Conservation (phyloP, 2,113 vertebrate species). For the Stomatorhinus ivindoensis region DNA sequence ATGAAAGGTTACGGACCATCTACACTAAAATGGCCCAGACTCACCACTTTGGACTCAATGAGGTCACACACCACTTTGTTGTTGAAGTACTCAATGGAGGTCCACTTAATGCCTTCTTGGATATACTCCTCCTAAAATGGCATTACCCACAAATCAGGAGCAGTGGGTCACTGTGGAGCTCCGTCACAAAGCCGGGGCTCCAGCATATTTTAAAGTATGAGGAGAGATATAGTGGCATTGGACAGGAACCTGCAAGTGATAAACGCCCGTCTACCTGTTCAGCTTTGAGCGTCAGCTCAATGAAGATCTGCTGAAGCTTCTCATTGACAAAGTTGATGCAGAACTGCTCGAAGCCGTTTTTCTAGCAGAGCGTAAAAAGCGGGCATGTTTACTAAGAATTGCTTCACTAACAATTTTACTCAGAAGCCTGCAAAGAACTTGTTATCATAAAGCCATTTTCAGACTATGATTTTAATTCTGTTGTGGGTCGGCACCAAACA, state of each 20-base stretch:
- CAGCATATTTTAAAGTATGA: not conserved
- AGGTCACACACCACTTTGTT: constrained; percentile 77
- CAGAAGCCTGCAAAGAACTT: not conserved
- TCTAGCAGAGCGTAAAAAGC: constrained; percentile 35
- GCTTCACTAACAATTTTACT: not conserved
- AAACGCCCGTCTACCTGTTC: constrained; percentile 57
- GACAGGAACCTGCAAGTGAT: not conserved
- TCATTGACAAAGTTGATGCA: constrained; percentile 79
- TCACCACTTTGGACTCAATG: constrained; percentile 74
- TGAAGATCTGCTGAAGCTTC: constrained; percentile 77
- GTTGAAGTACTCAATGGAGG: constrained; percentile 72
- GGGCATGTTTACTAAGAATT: not conserved
- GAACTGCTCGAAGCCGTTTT: constrained; percentile 74
- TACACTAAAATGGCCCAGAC: constrained; percentile 23
- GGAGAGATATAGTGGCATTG: not conserved
- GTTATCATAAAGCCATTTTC: not conserved
- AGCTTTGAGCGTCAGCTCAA: constrained; percentile 71
- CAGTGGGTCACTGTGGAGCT: not conserved
- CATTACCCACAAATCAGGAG: constrained; percentile 2
- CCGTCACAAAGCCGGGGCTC: not conserved
- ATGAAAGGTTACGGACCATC: not conserved
- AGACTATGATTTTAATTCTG: not conserved
- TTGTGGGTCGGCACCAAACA: not conserved
- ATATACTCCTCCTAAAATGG: constrained; percentile 66
- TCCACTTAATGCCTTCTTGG: constrained; percentile 72